These are phyloP conservation scores for Gymnosoma rotundatum DNA, from an alignment of 2,888 invertebrate genomes.

Conservation along the genomic window DNA sequence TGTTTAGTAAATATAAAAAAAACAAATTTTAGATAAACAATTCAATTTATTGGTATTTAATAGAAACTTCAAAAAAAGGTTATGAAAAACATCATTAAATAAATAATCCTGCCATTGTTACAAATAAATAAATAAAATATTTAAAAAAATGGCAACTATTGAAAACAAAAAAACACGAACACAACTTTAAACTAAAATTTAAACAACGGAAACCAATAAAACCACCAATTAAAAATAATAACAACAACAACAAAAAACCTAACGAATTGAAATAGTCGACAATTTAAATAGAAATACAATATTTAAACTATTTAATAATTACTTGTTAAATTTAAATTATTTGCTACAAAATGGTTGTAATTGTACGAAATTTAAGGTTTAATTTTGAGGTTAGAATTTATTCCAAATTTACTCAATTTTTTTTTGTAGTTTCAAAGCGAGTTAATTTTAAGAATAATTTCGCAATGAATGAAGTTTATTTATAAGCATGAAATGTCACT, in stretches of 20 bases:
- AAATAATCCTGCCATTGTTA: slow-evolving; percentile 67
- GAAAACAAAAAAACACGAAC: background rate
- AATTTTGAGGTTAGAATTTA: too few species aligned
- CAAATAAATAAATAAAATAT: slow-evolving; percentile 15
- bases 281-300: slow-evolving; percentile 25
- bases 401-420: too few species aligned
- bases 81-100: slow-evolving; percentile 21
- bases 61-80: slow-evolving; percentile 8
- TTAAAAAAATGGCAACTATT: slow-evolving; percentile 29
- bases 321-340: background rate
- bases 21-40: slow-evolving; percentile 55
- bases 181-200: slow-evolving; percentile 10
- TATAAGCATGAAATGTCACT: too few species aligned
- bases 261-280: slow-evolving; percentile 61
- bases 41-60: slow-evolving; percentile 44
- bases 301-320: slow-evolving; percentile 21
- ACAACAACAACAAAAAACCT: slow-evolving; percentile 19
- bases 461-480: too few species aligned
- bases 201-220: slow-evolving; percentile 46
- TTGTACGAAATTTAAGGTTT: slow-evolving; percentile 25
- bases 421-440: background rate
- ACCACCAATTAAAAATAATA: slow-evolving; percentile 44
- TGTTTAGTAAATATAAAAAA: slow-evolving; percentile 50
- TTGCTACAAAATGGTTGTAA: slow-evolving; percentile 2
- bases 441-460: too few species aligned